A percentile compares a stretch with the other conserved stretches of the same genome.
These are phyloP conservation scores for Oxyura jamaicensis DNA, from an alignment of 2,113 vertebrate species.

Conservation along the genomic window DNA sequence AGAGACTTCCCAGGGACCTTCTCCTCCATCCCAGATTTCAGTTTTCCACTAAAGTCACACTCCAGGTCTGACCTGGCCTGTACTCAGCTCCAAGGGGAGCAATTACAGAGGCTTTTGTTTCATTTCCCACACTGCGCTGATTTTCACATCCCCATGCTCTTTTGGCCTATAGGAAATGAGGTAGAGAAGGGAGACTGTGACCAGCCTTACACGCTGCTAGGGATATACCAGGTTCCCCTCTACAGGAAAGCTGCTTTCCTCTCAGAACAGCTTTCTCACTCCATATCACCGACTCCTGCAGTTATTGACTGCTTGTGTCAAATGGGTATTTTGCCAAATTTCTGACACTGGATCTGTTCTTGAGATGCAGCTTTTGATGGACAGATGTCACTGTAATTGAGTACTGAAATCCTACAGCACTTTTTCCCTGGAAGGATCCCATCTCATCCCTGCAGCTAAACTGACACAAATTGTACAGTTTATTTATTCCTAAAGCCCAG, in stretches of 20 bases:
- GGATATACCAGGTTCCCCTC: neutral
- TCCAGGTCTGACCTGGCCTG: neutral
- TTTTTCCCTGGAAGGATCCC: neutral
- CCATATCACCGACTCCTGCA: neutral
- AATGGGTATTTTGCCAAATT: neutral
- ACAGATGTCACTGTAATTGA: neutral
- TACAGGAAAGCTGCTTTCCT: neutral
- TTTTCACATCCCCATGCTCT: neutral
- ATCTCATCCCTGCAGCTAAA: neutral
- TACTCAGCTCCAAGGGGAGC: neutral
- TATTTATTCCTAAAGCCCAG: neutral
- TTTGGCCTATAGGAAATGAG: slow-evolving; percentile 2
- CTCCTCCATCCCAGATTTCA: neutral
- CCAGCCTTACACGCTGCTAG: neutral
- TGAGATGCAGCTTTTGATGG: neutral
- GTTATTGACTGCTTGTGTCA: neutral
- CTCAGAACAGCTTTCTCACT: neutral
- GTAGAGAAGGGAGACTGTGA: neutral
- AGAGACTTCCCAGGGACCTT: neutral
- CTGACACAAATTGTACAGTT: neutral
- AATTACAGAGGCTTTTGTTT: slow-evolving; percentile 12
- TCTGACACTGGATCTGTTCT: neutral
- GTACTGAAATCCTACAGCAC: neutral
- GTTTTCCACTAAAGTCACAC: neutral
- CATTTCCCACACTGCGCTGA: neutral